Base-by-base conservation (phyloP, 2,113 vertebrate genomes). In the Madoqua kirkii region DNA sequence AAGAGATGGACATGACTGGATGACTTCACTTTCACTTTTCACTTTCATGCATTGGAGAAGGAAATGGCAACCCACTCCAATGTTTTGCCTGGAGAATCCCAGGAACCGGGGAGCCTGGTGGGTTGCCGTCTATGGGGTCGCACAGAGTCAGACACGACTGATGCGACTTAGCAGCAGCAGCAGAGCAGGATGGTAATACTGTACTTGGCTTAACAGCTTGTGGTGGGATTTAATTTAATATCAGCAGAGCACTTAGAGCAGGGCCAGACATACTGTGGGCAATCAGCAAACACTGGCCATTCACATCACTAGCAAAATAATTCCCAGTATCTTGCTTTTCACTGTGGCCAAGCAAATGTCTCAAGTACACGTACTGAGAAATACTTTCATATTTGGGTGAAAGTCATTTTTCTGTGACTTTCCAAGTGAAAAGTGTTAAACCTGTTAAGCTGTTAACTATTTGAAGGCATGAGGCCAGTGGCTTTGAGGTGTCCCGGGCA, bases 341-440 rank as follows among this genome's bases (percentile, higher is more conserved):
- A 3, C 57, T 67, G 43, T 57, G 25, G 25, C 52, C 17, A 45
- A 52, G 27, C 43, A 60, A 78, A 17, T 5, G 1, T 45, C 29
- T 86, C 52, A 52, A 89, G 81, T 23, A 43, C 4, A 0, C 1
- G 1, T 17, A 74, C 62, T 9, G 25, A 87, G 81, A 57, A 67
- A 59, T 36, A 62, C 21, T 11, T 13, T 36, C 16, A 31, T 55
- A 31, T 71, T 23, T 62, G 8, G 33, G 40, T 23, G 62, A 57
- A 74, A 88, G 88, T 71, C 16, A 31, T 71, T 84, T 64, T 86
- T 50, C 33, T 87, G 82, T 76, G 60, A 83, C 87, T 87, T 89
- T 82, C 60, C 23, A 83, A 43, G 40, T 87, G 82, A 45, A 43
- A 48, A 15, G 40, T 40, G 16, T 25, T 48, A 48, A 40, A 3